Conservation (phyloP, 2,888 invertebrate species). For the Apotomis betuletana region DNA sequence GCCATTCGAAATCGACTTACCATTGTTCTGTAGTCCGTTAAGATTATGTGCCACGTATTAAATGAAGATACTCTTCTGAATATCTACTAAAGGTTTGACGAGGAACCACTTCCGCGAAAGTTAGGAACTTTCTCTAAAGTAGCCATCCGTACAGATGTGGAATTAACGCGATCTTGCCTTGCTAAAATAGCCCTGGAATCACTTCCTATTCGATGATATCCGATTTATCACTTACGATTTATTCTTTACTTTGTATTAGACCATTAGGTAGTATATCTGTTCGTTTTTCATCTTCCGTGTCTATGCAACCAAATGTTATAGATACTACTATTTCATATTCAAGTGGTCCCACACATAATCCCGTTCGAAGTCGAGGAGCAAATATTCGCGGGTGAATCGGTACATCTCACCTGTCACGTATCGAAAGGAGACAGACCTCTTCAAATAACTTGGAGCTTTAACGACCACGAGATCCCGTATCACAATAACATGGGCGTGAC, state of each 20-base stretch:
- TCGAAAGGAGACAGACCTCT: slow-evolving; percentile 89
- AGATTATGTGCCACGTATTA: slow-evolving; percentile 59
- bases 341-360: slow-evolving; percentile 85
- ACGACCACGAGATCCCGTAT: slow-evolving; percentile 84
- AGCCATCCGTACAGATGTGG: background rate
- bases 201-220: slow-evolving; percentile 78
- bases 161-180: slow-evolving; percentile 74
- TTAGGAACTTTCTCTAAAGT: slow-evolving; percentile 78
- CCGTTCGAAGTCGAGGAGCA: slow-evolving; percentile 87
- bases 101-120: slow-evolving; percentile 69
- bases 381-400: slow-evolving; percentile 86
- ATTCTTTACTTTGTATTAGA: slow-evolving; percentile 68
- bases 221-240: slow-evolving; percentile 67
- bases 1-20: slow-evolving; percentile 85
- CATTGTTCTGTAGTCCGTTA: slow-evolving; percentile 85
- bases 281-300: slow-evolving; percentile 44
- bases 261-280: slow-evolving; percentile 46
- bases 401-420: slow-evolving; percentile 86
- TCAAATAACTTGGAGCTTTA: slow-evolving; percentile 87
- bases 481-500: slow-evolving; percentile 80
- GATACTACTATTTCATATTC: slow-evolving; percentile 50
- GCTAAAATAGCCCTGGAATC: slow-evolving; percentile 82
- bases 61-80: slow-evolving; percentile 87
- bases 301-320: slow-evolving; percentile 37
- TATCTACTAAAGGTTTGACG: slow-evolving; percentile 86